Conservation (phyloP, 2,113 vertebrate species). For the Ctenomys sociabilis region DNA sequence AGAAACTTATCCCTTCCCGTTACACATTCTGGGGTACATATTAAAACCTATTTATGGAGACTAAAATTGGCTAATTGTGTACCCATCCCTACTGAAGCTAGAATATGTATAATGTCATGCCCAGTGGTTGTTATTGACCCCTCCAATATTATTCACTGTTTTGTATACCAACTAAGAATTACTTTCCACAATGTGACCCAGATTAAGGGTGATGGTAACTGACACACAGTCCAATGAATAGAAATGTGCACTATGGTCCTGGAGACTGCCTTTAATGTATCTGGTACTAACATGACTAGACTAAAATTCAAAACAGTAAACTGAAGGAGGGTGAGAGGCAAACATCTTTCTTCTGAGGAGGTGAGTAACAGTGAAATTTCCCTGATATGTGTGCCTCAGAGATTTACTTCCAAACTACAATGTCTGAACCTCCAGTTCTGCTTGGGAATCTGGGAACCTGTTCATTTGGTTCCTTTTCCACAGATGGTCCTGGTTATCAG, state of each 20-base stretch:
- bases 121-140: background rate
- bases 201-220: too few relatives aligned
- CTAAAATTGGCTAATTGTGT: background rate
- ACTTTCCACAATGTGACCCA: too few relatives aligned
- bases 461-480: background rate
- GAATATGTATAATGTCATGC: background rate
- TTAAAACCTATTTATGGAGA: background rate
- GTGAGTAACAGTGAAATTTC: background rate
- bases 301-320: too few relatives aligned
- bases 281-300: too few relatives aligned
- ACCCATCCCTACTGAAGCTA: background rate
- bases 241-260: too few relatives aligned
- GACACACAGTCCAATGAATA: too few relatives aligned
- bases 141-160: background rate
- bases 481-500: background rate
- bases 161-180: too few relatives aligned
- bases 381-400: background rate
- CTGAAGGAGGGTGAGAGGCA: background rate
- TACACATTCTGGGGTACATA: too few relatives aligned
- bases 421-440: background rate
- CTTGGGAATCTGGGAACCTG: background rate
- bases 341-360: background rate
- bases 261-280: too few relatives aligned
- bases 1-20: background rate
- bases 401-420: background rate